These are phyloP conservation scores for Darevskia nairensis DNA, from an alignment of 2,797 vertebrate species.

Conservation along the genomic window DNA sequence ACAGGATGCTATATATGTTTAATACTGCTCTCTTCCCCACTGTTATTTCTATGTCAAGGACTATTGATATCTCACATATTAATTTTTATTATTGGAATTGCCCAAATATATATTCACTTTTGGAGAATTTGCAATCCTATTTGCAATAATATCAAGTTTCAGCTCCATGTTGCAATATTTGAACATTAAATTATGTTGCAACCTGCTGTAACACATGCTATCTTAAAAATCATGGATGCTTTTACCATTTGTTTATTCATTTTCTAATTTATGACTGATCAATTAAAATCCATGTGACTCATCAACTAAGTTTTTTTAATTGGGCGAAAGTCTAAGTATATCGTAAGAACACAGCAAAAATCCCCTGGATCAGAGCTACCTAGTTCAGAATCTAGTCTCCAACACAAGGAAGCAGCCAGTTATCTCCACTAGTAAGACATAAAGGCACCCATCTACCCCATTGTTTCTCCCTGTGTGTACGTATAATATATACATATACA, in stretches of 20 bases:
- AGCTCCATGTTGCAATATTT: background rate
- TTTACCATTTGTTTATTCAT: background rate
- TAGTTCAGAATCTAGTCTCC: background rate
- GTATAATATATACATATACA: background rate
- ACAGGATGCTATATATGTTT: too few species aligned
- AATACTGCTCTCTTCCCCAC: too few species aligned
- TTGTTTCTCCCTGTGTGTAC: too few species aligned
- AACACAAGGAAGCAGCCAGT: background rate
- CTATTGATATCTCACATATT: too few species aligned
- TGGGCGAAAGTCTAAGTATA: too few species aligned
- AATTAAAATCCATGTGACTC: background rate
- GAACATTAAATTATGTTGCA: too few species aligned
- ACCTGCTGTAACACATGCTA: too few species aligned
- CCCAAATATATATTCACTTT: conserved; percentile 8
- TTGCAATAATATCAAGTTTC: conserved; percentile 19
- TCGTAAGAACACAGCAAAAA: background rate
- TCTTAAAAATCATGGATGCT: too few species aligned
- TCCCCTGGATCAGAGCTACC: background rate
- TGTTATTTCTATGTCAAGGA: too few species aligned
- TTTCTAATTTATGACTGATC: background rate
- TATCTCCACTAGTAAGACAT: background rate
- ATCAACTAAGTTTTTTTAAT: background rate
- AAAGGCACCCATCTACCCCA: background rate
- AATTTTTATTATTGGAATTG: too few species aligned
- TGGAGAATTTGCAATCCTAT: conserved; percentile 12